Conservation (phyloP, 1,140 invertebrate species). For the Gonioctena quinquepunctata region DNA sequence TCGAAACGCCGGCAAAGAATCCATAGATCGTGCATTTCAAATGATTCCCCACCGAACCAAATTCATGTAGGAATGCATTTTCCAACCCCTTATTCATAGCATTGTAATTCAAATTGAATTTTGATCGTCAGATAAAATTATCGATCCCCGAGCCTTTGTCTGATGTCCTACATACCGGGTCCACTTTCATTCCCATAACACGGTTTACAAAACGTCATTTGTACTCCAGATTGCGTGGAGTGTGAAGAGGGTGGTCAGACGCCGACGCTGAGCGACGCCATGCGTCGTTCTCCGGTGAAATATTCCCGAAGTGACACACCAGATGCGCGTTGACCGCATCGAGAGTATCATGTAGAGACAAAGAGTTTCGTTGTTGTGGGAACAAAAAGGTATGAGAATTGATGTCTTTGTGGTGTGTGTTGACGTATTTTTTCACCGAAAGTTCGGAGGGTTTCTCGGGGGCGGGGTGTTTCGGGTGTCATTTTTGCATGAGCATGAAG, state of each 20-base stretch:
- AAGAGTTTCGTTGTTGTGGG: neutral
- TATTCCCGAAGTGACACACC: neutral
- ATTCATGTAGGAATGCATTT: too few relatives aligned
- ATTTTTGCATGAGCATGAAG: too few relatives aligned
- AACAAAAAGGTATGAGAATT: neutral
- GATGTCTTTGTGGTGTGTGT: neutral
- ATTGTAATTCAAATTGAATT: neutral
- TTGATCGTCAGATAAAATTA: neutral
- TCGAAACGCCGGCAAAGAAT: too few relatives aligned
- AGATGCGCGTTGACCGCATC: neutral
- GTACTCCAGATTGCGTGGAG: neutral
- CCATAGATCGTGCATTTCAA: too few relatives aligned
- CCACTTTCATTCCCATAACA: neutral
- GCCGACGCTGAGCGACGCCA: neutral
- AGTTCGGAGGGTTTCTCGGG: too few relatives aligned
- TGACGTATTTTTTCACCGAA: too few relatives aligned
- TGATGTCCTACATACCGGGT: too few relatives aligned
- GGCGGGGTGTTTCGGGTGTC: too few relatives aligned
- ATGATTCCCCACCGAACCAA: too few relatives aligned
- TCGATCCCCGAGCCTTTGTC: neutral
- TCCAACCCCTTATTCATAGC: too few relatives aligned
- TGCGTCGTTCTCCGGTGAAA: conserved; percentile 2
- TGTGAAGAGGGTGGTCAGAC: neutral
- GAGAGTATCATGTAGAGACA: neutral
- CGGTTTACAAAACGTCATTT: neutral